Evolutionary conservation across 2,888 invertebrate species (phyloP).

Genomic region (Pseudococcus jackbeardsleyi): DNA sequence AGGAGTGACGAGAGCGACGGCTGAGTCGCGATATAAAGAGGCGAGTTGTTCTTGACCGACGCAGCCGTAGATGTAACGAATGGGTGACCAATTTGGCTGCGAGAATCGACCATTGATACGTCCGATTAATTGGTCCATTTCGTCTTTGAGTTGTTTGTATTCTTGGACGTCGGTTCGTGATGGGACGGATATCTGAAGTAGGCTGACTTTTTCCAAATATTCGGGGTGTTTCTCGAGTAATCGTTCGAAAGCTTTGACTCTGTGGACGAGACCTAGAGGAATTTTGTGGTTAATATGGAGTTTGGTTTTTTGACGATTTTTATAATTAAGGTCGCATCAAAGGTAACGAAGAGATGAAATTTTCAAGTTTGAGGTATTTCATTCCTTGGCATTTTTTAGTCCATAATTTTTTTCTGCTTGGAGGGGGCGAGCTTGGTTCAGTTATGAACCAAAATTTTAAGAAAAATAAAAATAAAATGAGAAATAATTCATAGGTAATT

Average conservation of each 20-base stretch:
- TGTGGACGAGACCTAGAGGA: conserved; percentile 65
- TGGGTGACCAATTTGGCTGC: conserved; percentile 93
- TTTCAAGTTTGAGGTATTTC: too few relatives aligned
- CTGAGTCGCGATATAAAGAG: conserved; percentile 87
- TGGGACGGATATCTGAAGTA: conserved; percentile 89
- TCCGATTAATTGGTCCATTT: conserved; percentile 90
- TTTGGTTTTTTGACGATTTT: too few relatives aligned
- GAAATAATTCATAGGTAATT: too few relatives aligned
- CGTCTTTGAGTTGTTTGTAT: conserved; percentile 90
- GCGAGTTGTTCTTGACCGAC: conserved; percentile 89
- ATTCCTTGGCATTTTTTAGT: too few relatives aligned
- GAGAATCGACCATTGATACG: conserved; percentile 90
- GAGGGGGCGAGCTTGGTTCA: too few relatives aligned
- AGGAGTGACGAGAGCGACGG: conserved; percentile 89
- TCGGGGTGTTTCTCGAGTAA: conserved; percentile 87
- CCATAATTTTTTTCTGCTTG: too few relatives aligned
- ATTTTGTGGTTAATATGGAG: background rate
- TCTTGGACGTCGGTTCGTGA: conserved; percentile 91
- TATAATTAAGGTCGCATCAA: too few relatives aligned
- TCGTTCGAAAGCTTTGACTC: conserved; percentile 84
- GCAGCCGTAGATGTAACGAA: conserved; percentile 89
- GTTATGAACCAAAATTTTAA: too few relatives aligned
- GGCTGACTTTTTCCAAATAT: conserved; percentile 82
- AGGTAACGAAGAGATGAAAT: too few relatives aligned
- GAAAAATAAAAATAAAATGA: too few relatives aligned